These are phyloP conservation scores for Scrobipalpa atriplicella DNA, from an alignment of 2,888 invertebrate genomes.

Conservation along the genomic window DNA sequence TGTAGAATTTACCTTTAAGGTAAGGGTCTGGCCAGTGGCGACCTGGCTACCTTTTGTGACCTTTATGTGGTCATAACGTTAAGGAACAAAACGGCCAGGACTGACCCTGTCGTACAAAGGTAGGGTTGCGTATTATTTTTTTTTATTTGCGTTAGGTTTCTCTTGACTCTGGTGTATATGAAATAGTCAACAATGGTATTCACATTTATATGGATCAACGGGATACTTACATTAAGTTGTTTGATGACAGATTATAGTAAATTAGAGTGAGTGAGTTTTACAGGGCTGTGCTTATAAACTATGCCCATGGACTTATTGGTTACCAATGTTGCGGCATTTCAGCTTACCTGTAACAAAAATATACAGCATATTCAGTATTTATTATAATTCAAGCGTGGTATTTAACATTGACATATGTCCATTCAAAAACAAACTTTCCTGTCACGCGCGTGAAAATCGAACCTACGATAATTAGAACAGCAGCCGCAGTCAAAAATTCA, in stretches of 20 bases:
- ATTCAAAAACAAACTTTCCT: not conserved
- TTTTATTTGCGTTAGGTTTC: not conserved
- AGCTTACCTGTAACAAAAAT: slow-evolving; percentile 12
- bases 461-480: not conserved
- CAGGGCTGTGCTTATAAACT: no score
- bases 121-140: not conserved
- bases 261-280: no score
- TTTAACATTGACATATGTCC: not conserved
- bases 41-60: slow-evolving; percentile 73
- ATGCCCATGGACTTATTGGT: not conserved
- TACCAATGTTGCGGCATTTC: not conserved
- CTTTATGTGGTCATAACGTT: slow-evolving; percentile 79
- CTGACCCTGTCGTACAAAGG: slow-evolving; percentile 56
- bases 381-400: not conserved
- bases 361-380: not conserved
- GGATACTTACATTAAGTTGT: no score
- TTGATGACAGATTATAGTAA: no score
- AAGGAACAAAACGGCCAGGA: slow-evolving; percentile 75
- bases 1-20: slow-evolving; percentile 62
- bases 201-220: no score
- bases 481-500: slow-evolving; percentile 1
- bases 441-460: no score
- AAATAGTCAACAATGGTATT: no score
- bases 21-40: slow-evolving; percentile 52
- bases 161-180: not conserved